phyloP scores from a whole-genome alignment of 2,797 vertebrate species.

The Tachyglossus aculeatus region DNA sequence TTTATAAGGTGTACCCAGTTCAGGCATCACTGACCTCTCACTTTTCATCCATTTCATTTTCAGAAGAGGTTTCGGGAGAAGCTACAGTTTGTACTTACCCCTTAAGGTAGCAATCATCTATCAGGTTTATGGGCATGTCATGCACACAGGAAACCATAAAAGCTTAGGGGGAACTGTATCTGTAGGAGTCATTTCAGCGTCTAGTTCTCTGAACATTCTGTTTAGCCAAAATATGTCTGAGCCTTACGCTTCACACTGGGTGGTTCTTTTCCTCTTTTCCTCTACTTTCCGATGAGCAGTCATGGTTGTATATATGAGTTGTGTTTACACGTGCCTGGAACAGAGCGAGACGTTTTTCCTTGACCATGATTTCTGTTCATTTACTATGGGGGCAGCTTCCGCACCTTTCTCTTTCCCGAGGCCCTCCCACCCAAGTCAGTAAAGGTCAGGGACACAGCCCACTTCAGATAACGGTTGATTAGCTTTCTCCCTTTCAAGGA shows the following conservation, averaged over 20 bases:
- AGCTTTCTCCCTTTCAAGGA: slow-evolving; percentile 62
- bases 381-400: slow-evolving; percentile 19
- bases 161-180: neutral
- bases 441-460: slow-evolving; percentile 54
- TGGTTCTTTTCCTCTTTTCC: too few species aligned
- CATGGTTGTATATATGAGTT: too few species aligned
- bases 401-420: neutral
- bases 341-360: too few species aligned
- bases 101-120: neutral
- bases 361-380: slow-evolving; percentile 36
- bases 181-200: neutral
- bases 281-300: too few species aligned
- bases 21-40: too few species aligned
- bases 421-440: slow-evolving; percentile 4
- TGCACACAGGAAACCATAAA: fast-evolving
- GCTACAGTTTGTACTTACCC: too few species aligned
- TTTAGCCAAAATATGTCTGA: too few species aligned
- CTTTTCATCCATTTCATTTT: neutral
- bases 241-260: too few species aligned
- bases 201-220: too few species aligned
- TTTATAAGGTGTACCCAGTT: too few species aligned
- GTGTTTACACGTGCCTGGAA: too few species aligned
- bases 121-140: neutral
- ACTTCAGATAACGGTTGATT: slow-evolving; percentile 55
- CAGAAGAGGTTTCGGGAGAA: too few species aligned